These are phyloP conservation scores for Alectura lathami DNA, from an alignment of 2,113 vertebrate genomes.

Conservation along the genomic window DNA sequence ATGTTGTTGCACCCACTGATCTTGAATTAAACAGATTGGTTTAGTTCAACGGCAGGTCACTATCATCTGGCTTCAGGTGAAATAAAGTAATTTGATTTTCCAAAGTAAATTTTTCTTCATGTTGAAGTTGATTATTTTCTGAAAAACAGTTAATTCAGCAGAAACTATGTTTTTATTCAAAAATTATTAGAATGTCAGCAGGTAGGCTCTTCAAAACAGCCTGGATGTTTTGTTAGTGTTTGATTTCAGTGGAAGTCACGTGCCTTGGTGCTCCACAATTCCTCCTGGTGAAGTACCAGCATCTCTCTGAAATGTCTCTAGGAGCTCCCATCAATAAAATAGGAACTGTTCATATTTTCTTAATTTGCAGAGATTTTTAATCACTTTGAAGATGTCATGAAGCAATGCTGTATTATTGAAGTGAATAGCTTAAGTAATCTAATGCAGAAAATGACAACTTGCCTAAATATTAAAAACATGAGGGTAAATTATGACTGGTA, in stretches of 20 bases:
- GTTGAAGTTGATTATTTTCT: background rate
- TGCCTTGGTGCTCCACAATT: background rate
- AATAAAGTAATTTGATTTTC: background rate
- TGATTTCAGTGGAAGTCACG: rapidly evolving
- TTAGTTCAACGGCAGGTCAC: background rate
- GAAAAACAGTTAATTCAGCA: background rate
- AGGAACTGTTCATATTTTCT: background rate
- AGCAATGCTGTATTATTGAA: background rate
- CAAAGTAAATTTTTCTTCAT: background rate
- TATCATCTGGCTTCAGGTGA: background rate
- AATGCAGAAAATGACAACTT: background rate
- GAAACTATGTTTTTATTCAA: background rate
- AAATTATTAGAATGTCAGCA: background rate
- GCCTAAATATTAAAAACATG: background rate
- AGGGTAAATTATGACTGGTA: background rate
- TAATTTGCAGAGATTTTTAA: background rate
- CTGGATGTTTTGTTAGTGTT: background rate
- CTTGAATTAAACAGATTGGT: background rate
- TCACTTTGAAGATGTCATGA: background rate
- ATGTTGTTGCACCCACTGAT: background rate
- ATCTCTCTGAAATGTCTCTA: rapidly evolving
- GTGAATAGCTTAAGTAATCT: background rate
- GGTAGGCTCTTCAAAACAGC: background rate
- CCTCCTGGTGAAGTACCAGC: background rate
- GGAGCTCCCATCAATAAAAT: background rate